Conservation (phyloP, 2,113 vertebrate genomes). For the Corvus cornix region DNA sequence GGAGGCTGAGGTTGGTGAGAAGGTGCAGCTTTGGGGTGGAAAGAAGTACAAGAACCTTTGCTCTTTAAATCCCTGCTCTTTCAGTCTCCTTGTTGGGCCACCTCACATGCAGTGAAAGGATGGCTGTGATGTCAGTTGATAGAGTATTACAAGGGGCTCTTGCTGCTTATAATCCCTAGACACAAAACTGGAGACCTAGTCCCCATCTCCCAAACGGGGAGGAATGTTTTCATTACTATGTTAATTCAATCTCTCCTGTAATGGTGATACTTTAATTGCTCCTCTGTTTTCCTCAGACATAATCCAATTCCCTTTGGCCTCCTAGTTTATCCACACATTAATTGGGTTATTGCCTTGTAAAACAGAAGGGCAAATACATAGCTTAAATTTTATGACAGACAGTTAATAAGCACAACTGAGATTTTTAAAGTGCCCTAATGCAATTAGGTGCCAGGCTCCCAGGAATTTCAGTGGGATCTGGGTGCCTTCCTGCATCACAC, state of each 20-base stretch:
- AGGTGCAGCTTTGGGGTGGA: neutral
- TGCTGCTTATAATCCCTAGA: neutral
- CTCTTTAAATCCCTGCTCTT: neutral
- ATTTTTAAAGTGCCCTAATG: constrained; percentile 1
- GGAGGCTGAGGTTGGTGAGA: neutral
- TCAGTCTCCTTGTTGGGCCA: neutral
- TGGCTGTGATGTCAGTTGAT: neutral
- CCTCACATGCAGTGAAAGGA: neutral
- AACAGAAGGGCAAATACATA: constrained; percentile 63
- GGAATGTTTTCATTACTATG: constrained; percentile 57
- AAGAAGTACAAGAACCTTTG: neutral
- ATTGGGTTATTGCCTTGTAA: constrained; percentile 67
- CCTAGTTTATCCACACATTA: constrained; percentile 64
- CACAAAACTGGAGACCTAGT: neutral
- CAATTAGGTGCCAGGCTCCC: neutral
- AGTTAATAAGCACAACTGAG: constrained; percentile 45
- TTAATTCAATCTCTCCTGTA: constrained; percentile 63
- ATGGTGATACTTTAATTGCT: constrained; percentile 66
- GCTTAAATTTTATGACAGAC: constrained; percentile 57
- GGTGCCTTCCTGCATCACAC: neutral
- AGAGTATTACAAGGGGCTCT: neutral
- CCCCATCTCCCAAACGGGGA: neutral
- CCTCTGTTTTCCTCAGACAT: constrained; percentile 60
- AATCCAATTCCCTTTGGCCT: constrained; percentile 71
- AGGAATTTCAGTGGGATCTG: constrained; percentile 5